Conservation (phyloP, 2,113 vertebrate species). For the Alligator mississippiensis region DNA sequence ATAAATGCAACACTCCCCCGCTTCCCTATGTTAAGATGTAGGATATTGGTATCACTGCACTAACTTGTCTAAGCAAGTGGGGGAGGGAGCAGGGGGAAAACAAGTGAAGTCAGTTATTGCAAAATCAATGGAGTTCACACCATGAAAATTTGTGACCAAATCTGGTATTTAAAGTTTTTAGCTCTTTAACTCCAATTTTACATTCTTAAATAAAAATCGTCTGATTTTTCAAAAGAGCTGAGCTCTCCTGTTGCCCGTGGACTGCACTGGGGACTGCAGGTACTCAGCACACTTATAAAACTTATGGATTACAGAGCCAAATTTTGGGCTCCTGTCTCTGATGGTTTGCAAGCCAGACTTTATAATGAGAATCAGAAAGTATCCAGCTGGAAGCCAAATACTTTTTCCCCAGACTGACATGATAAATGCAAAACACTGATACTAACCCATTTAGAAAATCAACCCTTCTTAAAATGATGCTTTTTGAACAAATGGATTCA, state of each 20-base stretch:
- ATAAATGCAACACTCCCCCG: not conserved
- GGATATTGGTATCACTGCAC: not conserved
- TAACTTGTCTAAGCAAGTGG: not conserved
- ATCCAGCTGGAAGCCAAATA: not conserved
- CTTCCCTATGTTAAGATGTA: not conserved
- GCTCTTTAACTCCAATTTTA: not conserved
- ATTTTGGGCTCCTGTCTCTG: not conserved
- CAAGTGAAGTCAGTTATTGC: not conserved
- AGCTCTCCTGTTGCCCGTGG: not conserved
- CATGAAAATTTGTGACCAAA: not conserved
- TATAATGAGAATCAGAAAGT: not conserved
- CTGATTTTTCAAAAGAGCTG: not conserved
- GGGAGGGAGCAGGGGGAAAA: not conserved
- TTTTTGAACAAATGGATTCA: not conserved
- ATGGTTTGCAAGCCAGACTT: not conserved
- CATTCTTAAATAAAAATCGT: not conserved
- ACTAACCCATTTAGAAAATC: not conserved
- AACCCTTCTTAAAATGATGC: not conserved
- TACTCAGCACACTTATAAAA: not conserved
- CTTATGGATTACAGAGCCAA: not conserved
- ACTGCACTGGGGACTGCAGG: not conserved
- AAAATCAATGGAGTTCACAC: not conserved
- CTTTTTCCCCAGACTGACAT: not conserved
- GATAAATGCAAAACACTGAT: not conserved
- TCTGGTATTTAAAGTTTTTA: not conserved